Evolutionary conservation across 2,888 invertebrate genomes (phyloP).

Genomic region (Notodonta ziczac): DNA sequence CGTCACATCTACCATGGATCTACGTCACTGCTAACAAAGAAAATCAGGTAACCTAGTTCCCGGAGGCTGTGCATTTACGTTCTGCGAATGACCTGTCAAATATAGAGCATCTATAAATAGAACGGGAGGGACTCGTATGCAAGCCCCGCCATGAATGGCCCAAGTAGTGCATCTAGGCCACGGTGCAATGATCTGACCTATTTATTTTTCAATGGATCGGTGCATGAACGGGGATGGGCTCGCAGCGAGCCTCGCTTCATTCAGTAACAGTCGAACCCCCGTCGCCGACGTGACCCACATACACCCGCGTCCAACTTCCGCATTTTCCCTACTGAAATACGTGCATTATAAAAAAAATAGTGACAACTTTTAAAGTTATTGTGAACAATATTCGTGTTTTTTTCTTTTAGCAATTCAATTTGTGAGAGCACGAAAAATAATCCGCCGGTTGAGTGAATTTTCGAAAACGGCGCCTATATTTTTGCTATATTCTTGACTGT

Average conservation of each 20-base stretch:
- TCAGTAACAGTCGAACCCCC: conserved; percentile 77
- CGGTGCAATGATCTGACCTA: conserved; percentile 83
- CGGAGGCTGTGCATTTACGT: conserved; percentile 73
- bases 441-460: conserved; percentile 44
- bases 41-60: conserved; percentile 82
- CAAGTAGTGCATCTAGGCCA: conserved; percentile 72
- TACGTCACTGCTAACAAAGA: conserved; percentile 79
- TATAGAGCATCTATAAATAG: conserved; percentile 81
- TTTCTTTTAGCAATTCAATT: conserved; percentile 17
- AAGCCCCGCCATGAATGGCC: conserved; percentile 70
- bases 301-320: conserved; percentile 29
- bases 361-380: conserved; percentile 13
- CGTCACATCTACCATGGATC: conserved; percentile 60
- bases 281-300: conserved; percentile 75
- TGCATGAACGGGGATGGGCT: conserved; percentile 78
- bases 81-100: conserved; percentile 80
- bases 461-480: conserved; percentile 60
- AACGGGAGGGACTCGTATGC: conserved; percentile 62
- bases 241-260: conserved; percentile 73
- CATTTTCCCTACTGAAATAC: conserved; percentile 17
- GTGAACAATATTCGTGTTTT: conserved; percentile 10
- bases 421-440: conserved; percentile 33
- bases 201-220: conserved; percentile 81
- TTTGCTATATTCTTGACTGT: conserved; percentile 39
- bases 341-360: conserved; percentile 9